Evolutionary conservation across 2,797 vertebrate species (phyloP), one percentile per base, ranked within the genome.

Genomic region (Enteromius treurensis): DNA sequence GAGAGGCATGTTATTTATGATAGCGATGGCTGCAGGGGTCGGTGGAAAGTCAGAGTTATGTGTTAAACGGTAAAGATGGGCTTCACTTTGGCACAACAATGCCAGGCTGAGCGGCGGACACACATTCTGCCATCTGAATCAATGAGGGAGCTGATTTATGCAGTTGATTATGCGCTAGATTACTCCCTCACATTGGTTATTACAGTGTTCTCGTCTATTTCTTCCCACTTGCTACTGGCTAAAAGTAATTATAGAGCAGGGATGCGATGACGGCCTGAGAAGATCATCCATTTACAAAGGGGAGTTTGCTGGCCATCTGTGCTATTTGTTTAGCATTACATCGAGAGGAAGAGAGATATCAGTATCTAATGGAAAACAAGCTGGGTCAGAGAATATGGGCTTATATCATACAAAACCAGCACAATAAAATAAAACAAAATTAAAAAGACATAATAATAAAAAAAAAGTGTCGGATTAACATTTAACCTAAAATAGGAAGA

Each of bases 291-390:
- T 76, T 79, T 83, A 55, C 21, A 53, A 51, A 75, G 83, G 49
- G 83, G 64, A 80, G 87, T 86, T 87, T 77, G 83, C 62, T 64
- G 40, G 65, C 79, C 81, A 88, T 85, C 68, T 83, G 80, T 67
- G 64, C 19, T 19, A 6, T 67, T 68, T 68, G 82, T 82, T 64
- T 69, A 47, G 75, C 82, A 83, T 71, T 65, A 47, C 45, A 88
- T 55, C 15, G n/a, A 49, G 64, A 45, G 51, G 45, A 34, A 55
- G 60, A 9, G 60, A 76, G 32, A 68, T 23, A 32, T n/a, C 77
- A 45, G 51, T 26, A 76, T 26, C 13, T 42, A 13, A 32, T 64
- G 17, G 58, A 29, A 14, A 64, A 77, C 74, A 42, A 76, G 32
- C 32, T 55, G 32, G 73, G 21, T 58, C 51, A 40, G 14, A 26